Percentiles rank a stretch among this genome's conserved stretches.
phyloP scores from a whole-genome alignment of 2,888 invertebrate genomes.

The Agrenia bidenticulata region DNA sequence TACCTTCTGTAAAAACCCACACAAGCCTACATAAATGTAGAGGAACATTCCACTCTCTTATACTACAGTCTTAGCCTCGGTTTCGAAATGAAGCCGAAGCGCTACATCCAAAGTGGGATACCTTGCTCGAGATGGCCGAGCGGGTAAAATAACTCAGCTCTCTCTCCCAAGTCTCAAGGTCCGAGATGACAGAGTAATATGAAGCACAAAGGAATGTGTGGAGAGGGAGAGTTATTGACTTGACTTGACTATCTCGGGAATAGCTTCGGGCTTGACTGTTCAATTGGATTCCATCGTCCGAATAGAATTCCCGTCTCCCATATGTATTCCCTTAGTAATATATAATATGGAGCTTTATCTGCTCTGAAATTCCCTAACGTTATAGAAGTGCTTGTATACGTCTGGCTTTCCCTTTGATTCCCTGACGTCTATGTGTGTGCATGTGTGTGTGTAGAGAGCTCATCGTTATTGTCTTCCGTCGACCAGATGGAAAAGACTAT shows the following conservation, averaged over 20 bases:
- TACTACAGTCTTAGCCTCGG: too few species aligned
- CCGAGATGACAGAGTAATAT: constrained; percentile 18
- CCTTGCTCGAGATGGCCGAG: too few species aligned
- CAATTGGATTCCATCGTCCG: constrained; percentile 20
- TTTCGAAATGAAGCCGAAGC: neutral
- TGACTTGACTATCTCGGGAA: constrained; percentile 19
- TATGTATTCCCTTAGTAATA: neutral
- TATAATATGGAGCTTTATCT: neutral
- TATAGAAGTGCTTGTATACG: neutral
- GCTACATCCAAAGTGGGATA: too few species aligned
- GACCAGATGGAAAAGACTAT: constrained; percentile 11
- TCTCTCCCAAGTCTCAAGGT: too few species aligned
- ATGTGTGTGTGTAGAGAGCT: too few species aligned
- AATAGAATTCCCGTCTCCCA: neutral
- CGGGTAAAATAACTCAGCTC: too few species aligned
- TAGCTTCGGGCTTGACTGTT: constrained; percentile 25
- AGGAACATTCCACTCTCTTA: neutral
- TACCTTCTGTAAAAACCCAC: too few species aligned
- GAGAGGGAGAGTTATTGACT: constrained; percentile 23
- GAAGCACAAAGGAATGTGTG: constrained; percentile 21
- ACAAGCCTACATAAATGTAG: too few species aligned
- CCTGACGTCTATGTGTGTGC: too few species aligned
- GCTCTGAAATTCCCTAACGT: neutral
- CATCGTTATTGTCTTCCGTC: constrained; percentile 3
- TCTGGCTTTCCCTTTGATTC: neutral